Base-by-base conservation (phyloP, 2,888 invertebrate species). In the Amiota minor region DNA sequence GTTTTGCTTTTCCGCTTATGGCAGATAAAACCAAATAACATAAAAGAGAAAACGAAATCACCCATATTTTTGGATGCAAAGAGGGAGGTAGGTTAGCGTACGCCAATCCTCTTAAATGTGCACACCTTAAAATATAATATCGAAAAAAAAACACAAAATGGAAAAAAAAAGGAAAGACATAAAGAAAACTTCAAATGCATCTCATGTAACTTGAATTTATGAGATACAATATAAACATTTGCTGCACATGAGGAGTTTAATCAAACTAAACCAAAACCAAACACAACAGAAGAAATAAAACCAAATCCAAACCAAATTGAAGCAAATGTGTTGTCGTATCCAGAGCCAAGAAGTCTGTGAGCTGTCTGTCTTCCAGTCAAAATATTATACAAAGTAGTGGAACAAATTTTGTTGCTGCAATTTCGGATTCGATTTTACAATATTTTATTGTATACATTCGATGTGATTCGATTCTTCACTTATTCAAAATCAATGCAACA, bases 401-500 rank as follows among this genome's bases (percentile, higher is more conserved):
- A 53, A 47, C 65, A 65, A 64, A 49, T 18, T 65, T 68, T 53
- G 67, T 68, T 50, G 50, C 50, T 18, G 35, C 35, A 35, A 35
- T 16, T 59, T 16, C 59, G 59, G 20, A 59, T 59, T 16, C 59
- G 10, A 10, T 20, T 59, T 59, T 12, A n/a, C n/a, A n/a, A n/a
- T n/a, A 59, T 16, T 59, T 59, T 35, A 35, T 35, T 35, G 35
- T 35, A 35, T 35, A 3, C 11, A 50, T 50, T 50, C n/a, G 59
- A 59, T 18, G 16, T 20, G 59, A 59, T 18, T 62, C 62, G 62
- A 62, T 68, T 68, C 67, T 50, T 68, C 50, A 16, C 53, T 14
- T 53, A 68, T 68, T 68, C 14, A 18, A 68, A 68, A 68, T 68
- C 67, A 68, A 68, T 68, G 67, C 67, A 68, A 68, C 50, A 68